Evolutionary conservation across 2,888 invertebrate species (phyloP), one percentile per base, ranked within the genome.

Genomic region (Mimumesa dahlbomi): DNA sequence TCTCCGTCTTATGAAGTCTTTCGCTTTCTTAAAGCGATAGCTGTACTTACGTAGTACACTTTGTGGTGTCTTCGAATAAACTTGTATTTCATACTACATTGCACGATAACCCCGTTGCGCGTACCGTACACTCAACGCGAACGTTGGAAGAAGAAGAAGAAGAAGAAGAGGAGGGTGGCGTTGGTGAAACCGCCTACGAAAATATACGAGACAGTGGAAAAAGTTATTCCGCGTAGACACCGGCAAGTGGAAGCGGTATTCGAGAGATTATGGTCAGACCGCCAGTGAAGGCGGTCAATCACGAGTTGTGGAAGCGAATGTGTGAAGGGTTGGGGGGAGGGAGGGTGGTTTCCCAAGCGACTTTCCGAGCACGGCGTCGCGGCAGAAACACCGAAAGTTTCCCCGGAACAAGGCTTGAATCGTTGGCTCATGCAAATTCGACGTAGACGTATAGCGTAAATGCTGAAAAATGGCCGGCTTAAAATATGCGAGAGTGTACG

Each of bases 401-500:
- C 59, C n/a, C 50, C 75, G 62, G 79, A 77, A 84, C 84, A 82
- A 84, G 83, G 72, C 79, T 53, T 72, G 75, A 81, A 85, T 83
- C 82, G 85, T 81, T 75, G 80, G 67, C 81, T 84, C 87, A 88
- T 88, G 88, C 87, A 88, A 88, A 89, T 89, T 88, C 81, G 83
- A 83, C 84, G 83, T 78, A 80, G 84, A 86, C 79, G 85, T 84
- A 85, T 82, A 85, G 82, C 82, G 81, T 79, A 88, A 89, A 89
- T 88, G 86, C 88, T 89, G 89, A 89, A 88, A 89, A 89, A 89
- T 86, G 87, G 85, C 78, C 82, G 81, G 88, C 88, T 89, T 88
- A 87, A 87, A 89, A 88, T 87, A 87, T 87, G 87, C 84, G 89
- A 87, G 89, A 88, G 87, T 88, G 88, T 85, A 84, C 85, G 81